phyloP scores from a whole-genome alignment of 2,888 invertebrate genomes.

The Acanthosepion esculentum region DNA sequence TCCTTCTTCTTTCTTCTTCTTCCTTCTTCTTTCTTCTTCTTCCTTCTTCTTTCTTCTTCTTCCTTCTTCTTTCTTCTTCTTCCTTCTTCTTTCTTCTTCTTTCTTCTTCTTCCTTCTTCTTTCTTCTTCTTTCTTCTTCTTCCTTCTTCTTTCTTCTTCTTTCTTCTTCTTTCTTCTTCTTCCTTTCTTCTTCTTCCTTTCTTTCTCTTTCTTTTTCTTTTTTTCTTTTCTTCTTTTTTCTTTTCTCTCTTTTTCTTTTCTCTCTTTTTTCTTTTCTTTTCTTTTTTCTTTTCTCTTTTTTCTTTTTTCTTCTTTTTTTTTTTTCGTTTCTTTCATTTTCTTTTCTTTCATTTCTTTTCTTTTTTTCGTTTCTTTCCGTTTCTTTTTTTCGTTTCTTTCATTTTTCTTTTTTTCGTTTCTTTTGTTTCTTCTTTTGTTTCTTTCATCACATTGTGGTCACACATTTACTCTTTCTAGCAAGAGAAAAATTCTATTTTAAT shows the following conservation, averaged over 20 bases:
- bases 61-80: background rate
- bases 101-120: background rate
- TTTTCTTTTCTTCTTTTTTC: background rate
- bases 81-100: background rate
- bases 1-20: background rate
- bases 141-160: background rate
- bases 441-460: background rate
- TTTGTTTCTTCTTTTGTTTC: fast-evolving
- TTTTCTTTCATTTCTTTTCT: background rate
- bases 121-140: background rate
- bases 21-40: background rate
- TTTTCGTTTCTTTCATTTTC: background rate
- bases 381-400: background rate
- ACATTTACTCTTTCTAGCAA: background rate
- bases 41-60: background rate
- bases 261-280: background rate
- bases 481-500: no score
- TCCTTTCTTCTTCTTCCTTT: background rate
- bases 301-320: background rate
- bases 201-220: background rate
- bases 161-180: background rate
- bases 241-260: background rate
- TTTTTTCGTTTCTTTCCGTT: background rate
- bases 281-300: background rate
- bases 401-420: background rate